A percentile compares a stretch with the other conserved stretches of the same genome.
Evolutionary conservation across 1,140 invertebrate species (phyloP).

Genomic region (Neotoxoptera formosana): DNA sequence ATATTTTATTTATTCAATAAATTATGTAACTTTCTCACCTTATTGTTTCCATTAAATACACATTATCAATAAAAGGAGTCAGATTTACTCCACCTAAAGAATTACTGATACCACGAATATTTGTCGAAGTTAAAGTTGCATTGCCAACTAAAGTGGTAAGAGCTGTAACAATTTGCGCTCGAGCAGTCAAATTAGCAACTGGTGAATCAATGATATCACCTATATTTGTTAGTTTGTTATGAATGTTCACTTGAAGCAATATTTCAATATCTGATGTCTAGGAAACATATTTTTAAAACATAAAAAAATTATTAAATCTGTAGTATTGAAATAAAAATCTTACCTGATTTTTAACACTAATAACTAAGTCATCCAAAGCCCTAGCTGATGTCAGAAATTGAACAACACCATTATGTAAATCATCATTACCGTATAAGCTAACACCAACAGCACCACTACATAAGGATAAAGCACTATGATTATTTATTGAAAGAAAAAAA

Average conservation of each 20-base stretch:
- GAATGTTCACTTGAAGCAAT: slow-evolving; percentile 73
- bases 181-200: slow-evolving; percentile 76
- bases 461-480: slow-evolving; percentile 58
- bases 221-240: slow-evolving; percentile 73
- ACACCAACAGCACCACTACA: slow-evolving; percentile 68
- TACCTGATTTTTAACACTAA: slow-evolving; percentile 79
- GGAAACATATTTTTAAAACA: slow-evolving; percentile 59
- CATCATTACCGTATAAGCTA: slow-evolving; percentile 92
- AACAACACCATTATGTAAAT: slow-evolving; percentile 87
- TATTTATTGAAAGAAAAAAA: background rate
- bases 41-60: slow-evolving; percentile 60
- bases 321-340: background rate
- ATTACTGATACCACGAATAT: slow-evolving; percentile 76
- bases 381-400: slow-evolving; percentile 79
- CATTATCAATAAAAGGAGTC: slow-evolving; percentile 67
- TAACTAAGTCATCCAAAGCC: slow-evolving; percentile 78
- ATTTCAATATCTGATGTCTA: slow-evolving; percentile 67
- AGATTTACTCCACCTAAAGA: slow-evolving; percentile 75
- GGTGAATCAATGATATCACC: slow-evolving; percentile 77
- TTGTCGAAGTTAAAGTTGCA: slow-evolving; percentile 73
- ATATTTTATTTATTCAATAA: slow-evolving; percentile 25
- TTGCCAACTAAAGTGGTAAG: slow-evolving; percentile 75
- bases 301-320: background rate
- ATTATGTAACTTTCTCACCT: slow-evolving; percentile 38
- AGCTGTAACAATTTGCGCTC: slow-evolving; percentile 71